Evolutionary conservation across 2,113 vertebrate genomes (phyloP).

Genomic region (Echinops telfairi): DNA sequence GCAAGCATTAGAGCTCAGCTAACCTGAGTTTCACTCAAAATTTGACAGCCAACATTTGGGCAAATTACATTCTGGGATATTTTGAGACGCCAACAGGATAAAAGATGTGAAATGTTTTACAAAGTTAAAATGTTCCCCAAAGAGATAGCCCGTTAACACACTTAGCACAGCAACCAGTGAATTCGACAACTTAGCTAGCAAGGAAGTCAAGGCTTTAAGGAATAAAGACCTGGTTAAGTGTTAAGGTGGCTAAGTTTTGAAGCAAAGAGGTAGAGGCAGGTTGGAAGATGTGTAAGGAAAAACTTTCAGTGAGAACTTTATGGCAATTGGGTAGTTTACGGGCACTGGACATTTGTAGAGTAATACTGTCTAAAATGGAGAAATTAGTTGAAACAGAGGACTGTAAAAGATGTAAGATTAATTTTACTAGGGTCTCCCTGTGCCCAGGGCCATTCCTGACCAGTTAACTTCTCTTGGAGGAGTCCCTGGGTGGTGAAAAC

Average conservation of each 20-base stretch:
- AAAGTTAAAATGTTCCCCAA: neutral
- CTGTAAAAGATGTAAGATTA: neutral
- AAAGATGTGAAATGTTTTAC: neutral
- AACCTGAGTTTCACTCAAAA: neutral
- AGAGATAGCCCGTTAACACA: neutral
- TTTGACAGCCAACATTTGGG: neutral
- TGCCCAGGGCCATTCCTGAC: neutral
- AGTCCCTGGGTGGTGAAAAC: neutral
- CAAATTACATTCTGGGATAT: neutral
- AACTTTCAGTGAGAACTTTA: neutral
- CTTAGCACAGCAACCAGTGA: neutral
- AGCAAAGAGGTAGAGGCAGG: neutral
- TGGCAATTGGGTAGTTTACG: too few relatives aligned
- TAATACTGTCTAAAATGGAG: neutral
- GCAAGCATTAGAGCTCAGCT: neutral
- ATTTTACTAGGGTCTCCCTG: neutral
- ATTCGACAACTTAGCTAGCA: neutral
- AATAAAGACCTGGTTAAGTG: neutral
- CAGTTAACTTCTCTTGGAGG: neutral
- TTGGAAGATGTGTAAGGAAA: neutral
- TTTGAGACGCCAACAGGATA: neutral
- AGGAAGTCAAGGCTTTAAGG: neutral
- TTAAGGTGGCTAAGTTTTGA: neutral
- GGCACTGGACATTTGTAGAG: neutral
- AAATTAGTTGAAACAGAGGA: neutral